Evolutionary conservation across 2,888 invertebrate genomes (phyloP).

Genomic region (Drosophila neotestacea): DNA sequence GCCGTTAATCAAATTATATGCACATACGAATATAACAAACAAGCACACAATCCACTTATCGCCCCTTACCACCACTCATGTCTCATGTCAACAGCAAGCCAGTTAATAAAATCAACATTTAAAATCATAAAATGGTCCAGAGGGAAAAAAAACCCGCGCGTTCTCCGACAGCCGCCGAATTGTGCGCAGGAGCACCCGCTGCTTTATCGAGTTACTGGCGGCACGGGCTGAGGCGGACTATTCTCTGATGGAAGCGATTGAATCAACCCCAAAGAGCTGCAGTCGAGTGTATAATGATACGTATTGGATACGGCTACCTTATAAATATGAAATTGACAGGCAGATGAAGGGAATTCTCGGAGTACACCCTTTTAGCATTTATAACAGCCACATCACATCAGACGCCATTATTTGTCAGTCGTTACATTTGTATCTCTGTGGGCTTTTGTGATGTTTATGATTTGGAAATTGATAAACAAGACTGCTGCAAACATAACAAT

Average conservation of each 20-base stretch:
- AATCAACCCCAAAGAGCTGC: constrained; percentile 46
- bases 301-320: constrained; percentile 57
- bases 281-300: constrained; percentile 49
- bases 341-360: constrained; percentile 12
- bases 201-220: constrained; percentile 4
- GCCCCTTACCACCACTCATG: constrained; percentile 54
- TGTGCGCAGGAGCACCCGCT: constrained; percentile 28
- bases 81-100: constrained; percentile 55
- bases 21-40: constrained; percentile 42
- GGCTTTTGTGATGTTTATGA: constrained; percentile 42
- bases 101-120: constrained; percentile 72
- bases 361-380: constrained; percentile 39
- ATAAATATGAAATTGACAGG: constrained; percentile 48
- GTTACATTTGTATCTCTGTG: constrained; percentile 66
- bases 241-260: constrained; percentile 10
- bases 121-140: constrained; percentile 48
- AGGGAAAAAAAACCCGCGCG: constrained; percentile 22
- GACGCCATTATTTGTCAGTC: constrained; percentile 47
- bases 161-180: constrained; percentile 18
- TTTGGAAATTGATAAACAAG: constrained; percentile 51
- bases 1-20: constrained; percentile 69
- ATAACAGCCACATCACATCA: constrained; percentile 28
- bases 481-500: constrained; percentile 25
- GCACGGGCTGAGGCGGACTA: constrained; percentile 41
- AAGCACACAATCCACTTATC: constrained; percentile 62